phyloP scores from a whole-genome alignment of 2,888 invertebrate species.

The Pachliopta kotzebuea region DNA sequence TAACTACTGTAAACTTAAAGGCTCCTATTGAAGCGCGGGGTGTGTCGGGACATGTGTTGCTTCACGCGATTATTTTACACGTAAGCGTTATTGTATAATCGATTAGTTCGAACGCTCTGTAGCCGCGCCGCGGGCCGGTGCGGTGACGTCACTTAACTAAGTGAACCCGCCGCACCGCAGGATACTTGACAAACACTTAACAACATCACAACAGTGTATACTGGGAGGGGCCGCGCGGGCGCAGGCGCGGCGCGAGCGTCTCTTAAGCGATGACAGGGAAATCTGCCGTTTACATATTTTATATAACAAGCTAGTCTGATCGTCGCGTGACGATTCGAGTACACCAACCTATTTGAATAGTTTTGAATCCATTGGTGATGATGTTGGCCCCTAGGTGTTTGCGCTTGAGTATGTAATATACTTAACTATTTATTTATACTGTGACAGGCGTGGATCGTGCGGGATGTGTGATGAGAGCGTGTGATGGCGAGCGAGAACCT shows the following conservation, averaged over 20 bases:
- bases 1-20: slow-evolving; percentile 27
- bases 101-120: slow-evolving; percentile 25
- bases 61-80: slow-evolving; percentile 33
- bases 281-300: slow-evolving; percentile 49
- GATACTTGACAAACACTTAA: not conserved
- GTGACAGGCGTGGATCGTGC: slow-evolving; percentile 49
- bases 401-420: slow-evolving; percentile 64
- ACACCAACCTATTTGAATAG: slow-evolving; percentile 61
- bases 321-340: slow-evolving; percentile 43
- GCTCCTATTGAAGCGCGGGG: slow-evolving; percentile 25
- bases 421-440: slow-evolving; percentile 72
- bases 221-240: not conserved
- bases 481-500: slow-evolving; percentile 59
- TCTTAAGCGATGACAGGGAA: slow-evolving; percentile 39
- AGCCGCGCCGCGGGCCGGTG: slow-evolving; percentile 4
- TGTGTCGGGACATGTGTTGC: slow-evolving; percentile 13
- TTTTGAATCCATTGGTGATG: slow-evolving; percentile 55
- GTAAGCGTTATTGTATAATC: slow-evolving; percentile 30
- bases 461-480: slow-evolving; percentile 50
- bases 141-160: not conserved
- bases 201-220: not conserved
- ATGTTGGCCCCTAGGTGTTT: slow-evolving; percentile 69
- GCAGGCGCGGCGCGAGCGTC: slow-evolving; percentile 30
- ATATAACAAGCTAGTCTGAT: slow-evolving; percentile 48
- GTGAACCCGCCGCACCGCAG: slow-evolving; percentile 1